A percentile compares a stretch with the other conserved stretches of the same genome.
Conservation (phyloP, 2,797 vertebrate species). For the Prunella strophiata region DNA sequence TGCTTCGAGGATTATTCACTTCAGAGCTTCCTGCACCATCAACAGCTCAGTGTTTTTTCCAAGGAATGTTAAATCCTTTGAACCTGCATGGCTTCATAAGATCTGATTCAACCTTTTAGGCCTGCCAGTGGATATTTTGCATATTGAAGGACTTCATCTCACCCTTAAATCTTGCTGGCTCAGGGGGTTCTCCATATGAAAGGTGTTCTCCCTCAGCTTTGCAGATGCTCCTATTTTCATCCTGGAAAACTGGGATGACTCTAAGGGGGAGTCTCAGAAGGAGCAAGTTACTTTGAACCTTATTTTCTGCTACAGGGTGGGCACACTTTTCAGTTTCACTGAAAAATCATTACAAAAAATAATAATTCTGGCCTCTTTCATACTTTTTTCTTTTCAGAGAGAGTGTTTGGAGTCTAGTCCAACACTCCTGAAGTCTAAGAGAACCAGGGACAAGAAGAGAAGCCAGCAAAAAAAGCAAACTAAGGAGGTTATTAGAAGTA, state of each 20-base stretch:
- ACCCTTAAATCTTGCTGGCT: not conserved
- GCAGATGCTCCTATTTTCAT: not conserved
- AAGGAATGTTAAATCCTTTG: not conserved
- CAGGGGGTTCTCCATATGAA: not conserved
- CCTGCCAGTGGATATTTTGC: not conserved
- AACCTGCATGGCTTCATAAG: not conserved
- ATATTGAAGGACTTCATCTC: not conserved
- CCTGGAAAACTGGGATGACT: not conserved
- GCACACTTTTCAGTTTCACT: not conserved
- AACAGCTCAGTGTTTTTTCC: not conserved
- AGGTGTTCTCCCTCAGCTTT: not conserved
- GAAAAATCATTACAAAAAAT: not conserved
- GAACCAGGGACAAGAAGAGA: not conserved
- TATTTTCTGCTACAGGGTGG: not conserved
- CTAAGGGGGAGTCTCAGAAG: not conserved
- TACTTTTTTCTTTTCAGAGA: not conserved
- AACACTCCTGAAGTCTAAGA: not conserved
- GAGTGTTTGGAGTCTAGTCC: not conserved
- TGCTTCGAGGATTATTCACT: slow-evolving; percentile 9
- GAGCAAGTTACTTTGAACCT: not conserved
- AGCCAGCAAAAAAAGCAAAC: not conserved
- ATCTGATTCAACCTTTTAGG: slow-evolving; percentile 23
- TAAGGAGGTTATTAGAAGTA: not conserved
- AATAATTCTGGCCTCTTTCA: not conserved
- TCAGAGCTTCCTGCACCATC: not conserved